Base-by-base conservation (phyloP, 2,888 invertebrate species). In the Mongoloraphidia duomilia region DNA sequence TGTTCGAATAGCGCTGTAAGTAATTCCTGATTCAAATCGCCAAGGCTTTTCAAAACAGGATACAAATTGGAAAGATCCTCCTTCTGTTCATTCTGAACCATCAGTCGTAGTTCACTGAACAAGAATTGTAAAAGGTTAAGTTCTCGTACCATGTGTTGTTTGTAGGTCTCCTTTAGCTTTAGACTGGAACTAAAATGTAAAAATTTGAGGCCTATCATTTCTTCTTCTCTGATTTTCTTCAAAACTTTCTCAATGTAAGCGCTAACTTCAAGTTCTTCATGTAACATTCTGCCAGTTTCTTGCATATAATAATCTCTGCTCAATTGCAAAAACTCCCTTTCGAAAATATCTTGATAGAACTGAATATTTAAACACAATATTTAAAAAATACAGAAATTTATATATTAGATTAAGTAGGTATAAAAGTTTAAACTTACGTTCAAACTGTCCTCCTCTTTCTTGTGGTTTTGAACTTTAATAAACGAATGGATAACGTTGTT, bases 161-260 rank as follows among this genome's bases (percentile, higher is more conserved):
- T 77, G 49, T 79, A 79, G 52, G 78, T 72, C 54, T 76, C 73
- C 17, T 75, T 71, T 59, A 73, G 72, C 60, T 74, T 74, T 13
- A 68, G 62, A 44, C 71, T 62, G 13, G 74, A 73, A 57, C 71
- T 77, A 41, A 67, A 63, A 60, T 90, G 87, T 48, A 92, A 68
- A 65, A 86, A 91, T 63, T 83, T 82, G 56, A 82, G 74, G 46
- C 85, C 83, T 43, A 90, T 70, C 54, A 79, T 71, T 60, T 84
- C 77, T 66, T 93, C 93, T 60, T 84, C 84, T 50, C 84, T 82
- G 33, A 76, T 64, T 53, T 74, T 74, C 65, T 70, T 83, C 56
- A 88, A 83, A 8, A 94, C 93, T 62, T 84, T 82, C 59, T 86
- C 85, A 89, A 97, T 94, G 64, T 96, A 97, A 59, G 85, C 79